Conservation (phyloP, 2,797 vertebrate species). For the Tolypeutes matacus region DNA sequence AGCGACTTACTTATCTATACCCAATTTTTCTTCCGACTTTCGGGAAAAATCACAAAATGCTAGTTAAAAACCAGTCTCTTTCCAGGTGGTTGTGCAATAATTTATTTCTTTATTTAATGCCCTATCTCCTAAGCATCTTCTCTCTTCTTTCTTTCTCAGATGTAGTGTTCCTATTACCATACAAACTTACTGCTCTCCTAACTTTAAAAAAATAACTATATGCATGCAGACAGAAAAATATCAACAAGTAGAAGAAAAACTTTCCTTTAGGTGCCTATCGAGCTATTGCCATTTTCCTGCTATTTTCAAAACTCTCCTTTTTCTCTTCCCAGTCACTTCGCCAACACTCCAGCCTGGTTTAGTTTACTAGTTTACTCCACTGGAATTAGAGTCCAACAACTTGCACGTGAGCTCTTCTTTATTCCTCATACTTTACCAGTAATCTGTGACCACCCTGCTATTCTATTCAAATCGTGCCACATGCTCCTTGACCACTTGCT, state of each 20-base stretch:
- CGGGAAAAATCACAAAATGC: background rate
- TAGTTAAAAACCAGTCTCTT: background rate
- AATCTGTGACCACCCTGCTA: too few relatives aligned
- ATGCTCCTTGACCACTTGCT: background rate
- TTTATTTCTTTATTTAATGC: background rate
- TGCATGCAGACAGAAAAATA: background rate
- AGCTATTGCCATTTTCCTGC: background rate
- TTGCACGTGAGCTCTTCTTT: accelerated
- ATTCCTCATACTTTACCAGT: background rate
- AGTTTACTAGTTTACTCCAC: background rate
- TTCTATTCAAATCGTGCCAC: background rate
- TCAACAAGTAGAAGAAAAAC: background rate
- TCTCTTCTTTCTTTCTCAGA: background rate
- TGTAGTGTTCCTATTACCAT: background rate
- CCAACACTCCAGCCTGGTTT: background rate
- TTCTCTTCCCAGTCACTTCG: background rate
- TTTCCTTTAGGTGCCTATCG: background rate
- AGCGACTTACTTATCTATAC: background rate
- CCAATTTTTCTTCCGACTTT: background rate
- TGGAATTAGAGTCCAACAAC: background rate
- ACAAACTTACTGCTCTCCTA: background rate
- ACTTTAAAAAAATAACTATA: background rate
- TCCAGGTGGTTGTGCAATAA: background rate
- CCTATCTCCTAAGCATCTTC: background rate
- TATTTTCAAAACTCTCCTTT: background rate